Evolutionary conservation across 2,888 invertebrate species (phyloP).

Genomic region (Zeuzera pyrina): DNA sequence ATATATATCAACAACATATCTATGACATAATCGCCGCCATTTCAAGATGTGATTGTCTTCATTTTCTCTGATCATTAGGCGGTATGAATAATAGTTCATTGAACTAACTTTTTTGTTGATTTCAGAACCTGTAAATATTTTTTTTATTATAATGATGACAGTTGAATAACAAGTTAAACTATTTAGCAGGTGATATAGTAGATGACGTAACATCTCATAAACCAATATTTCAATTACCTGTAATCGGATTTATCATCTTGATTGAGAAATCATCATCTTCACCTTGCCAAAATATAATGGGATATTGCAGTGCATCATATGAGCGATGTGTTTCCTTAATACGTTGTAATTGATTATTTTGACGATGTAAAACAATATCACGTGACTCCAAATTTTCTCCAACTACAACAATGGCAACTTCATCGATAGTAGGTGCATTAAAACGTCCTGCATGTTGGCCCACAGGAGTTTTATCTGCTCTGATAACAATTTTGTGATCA

Average conservation of each 20-base stretch:
- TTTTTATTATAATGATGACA: not conserved
- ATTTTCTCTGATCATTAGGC: slow-evolving; percentile 1
- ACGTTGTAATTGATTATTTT: slow-evolving; percentile 14
- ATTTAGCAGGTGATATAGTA: not conserved
- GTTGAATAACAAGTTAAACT: slow-evolving; percentile 4
- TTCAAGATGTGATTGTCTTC: too few relatives aligned
- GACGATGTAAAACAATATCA: slow-evolving; percentile 13
- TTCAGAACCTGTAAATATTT: slow-evolving; percentile 10
- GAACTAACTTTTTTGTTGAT: slow-evolving; percentile 14
- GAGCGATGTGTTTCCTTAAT: too few relatives aligned
- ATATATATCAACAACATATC: too few relatives aligned
- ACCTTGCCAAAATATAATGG: too few relatives aligned
- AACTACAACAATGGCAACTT: slow-evolving; percentile 17
- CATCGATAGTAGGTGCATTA: slow-evolving; percentile 23
- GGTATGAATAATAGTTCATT: slow-evolving; percentile 20
- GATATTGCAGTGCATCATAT: slow-evolving; percentile 23
- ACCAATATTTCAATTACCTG: slow-evolving; percentile 13
- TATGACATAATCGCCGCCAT: too few relatives aligned
- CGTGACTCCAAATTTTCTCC: slow-evolving; percentile 15
- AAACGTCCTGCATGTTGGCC: slow-evolving; percentile 23
- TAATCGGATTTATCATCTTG: slow-evolving; percentile 16
- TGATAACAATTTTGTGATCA: too few relatives aligned
- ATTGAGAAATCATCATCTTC: too few relatives aligned
- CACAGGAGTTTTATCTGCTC: too few relatives aligned
- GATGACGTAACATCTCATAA: too few relatives aligned